Conservation (phyloP, 2,797 vertebrate species). For the Jordanella pulchra region DNA sequence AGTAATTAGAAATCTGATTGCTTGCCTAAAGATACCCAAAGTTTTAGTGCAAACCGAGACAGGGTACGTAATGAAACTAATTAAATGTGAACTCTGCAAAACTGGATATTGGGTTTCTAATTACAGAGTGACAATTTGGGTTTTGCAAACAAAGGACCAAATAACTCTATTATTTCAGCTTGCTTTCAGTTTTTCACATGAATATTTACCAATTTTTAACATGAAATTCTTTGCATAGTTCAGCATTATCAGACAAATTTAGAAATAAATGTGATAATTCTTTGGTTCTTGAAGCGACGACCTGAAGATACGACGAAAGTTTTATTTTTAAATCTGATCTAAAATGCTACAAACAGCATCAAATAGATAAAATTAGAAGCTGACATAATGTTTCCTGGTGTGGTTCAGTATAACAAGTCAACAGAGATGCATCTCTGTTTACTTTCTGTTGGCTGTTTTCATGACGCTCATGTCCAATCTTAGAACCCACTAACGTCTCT, state of each 20-base stretch:
- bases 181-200: background rate
- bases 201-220: background rate
- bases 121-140: conserved; percentile 19
- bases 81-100: conserved; percentile 31
- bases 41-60: conserved; percentile 24
- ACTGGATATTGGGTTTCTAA: conserved; percentile 21
- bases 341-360: background rate
- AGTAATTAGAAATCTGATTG: conserved; percentile 54
- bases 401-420: background rate
- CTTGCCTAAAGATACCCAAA: conserved; percentile 35
- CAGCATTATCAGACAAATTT: background rate
- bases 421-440: no score
- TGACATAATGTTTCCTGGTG: no score
- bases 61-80: conserved; percentile 41
- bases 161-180: background rate
- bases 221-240: background rate
- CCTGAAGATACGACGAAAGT: background rate
- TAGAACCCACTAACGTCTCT: conserved; percentile 21
- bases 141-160: conserved; percentile 7
- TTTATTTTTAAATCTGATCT: background rate
- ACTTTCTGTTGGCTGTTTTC: background rate
- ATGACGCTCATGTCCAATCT: conserved; percentile 6
- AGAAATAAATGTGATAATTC: background rate
- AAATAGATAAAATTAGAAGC: background rate
- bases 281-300: background rate